Conservation (phyloP, 2,888 invertebrate genomes). For the Drosophila ustulata region DNA sequence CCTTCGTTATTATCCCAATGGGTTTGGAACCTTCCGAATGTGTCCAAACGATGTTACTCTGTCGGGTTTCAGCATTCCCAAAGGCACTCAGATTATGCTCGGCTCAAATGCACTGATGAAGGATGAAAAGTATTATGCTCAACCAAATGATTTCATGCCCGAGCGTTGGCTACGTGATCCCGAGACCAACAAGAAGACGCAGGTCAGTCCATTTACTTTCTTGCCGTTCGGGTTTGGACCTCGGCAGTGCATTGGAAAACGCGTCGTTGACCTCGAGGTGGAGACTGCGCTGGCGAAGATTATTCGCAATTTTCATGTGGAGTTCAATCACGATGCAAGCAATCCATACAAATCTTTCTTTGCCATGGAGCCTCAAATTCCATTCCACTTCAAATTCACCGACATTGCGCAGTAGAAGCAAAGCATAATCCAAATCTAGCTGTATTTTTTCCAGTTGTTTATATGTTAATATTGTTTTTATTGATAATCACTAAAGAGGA, state of each 20-base stretch:
- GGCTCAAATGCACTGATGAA: slow-evolving; percentile 87
- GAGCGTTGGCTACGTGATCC: slow-evolving; percentile 88
- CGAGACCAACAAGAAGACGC: slow-evolving; percentile 42
- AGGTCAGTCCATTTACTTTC: slow-evolving; percentile 86
- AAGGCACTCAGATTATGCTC: slow-evolving; percentile 89
- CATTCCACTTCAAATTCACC: slow-evolving; percentile 81
- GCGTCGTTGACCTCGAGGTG: slow-evolving; percentile 90
- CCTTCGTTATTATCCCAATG: slow-evolving; percentile 88
- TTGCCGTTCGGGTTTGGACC: slow-evolving; percentile 90
- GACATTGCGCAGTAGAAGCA: slow-evolving; percentile 54
- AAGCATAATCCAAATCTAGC: too few relatives aligned
- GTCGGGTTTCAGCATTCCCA: slow-evolving; percentile 88
- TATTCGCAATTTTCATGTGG: slow-evolving; percentile 76
- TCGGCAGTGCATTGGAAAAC: slow-evolving; percentile 89
- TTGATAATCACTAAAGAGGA: too few relatives aligned
- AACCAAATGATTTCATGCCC: slow-evolving; percentile 88
- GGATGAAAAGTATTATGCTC: slow-evolving; percentile 87
- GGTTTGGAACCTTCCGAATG: slow-evolving; percentile 86
- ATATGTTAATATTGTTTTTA: too few relatives aligned
- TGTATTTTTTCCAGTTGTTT: too few relatives aligned
- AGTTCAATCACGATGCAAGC: slow-evolving; percentile 71
- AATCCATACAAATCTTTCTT: slow-evolving; percentile 66
- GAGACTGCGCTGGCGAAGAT: slow-evolving; percentile 86
- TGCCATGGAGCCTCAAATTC: slow-evolving; percentile 79
- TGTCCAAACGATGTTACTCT: slow-evolving; percentile 87